Conservation (phyloP, 2,888 invertebrate genomes). For the Enchytraeus crypticus region DNA sequence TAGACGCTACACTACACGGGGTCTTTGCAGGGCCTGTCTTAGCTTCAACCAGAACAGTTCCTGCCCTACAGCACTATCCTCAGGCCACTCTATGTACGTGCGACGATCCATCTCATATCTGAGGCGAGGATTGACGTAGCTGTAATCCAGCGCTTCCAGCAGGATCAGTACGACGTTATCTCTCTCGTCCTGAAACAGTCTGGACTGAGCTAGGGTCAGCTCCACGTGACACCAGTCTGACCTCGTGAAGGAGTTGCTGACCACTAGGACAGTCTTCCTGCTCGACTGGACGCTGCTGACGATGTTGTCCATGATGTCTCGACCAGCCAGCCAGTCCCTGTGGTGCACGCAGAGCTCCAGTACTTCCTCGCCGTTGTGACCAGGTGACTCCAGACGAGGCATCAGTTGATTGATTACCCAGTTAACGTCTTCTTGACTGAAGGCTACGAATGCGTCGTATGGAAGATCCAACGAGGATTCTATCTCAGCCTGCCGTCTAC, state of each 20-base stretch:
- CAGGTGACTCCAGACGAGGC: conserved; percentile 56
- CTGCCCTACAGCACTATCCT: neutral
- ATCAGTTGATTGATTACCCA: conserved; percentile 61
- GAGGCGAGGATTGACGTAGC: conserved; percentile 57
- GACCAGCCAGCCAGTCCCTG: conserved; percentile 64
- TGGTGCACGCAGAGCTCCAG: conserved; percentile 63
- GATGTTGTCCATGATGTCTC: conserved; percentile 64
- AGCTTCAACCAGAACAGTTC: conserved; percentile 6
- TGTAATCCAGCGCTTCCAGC: conserved; percentile 1
- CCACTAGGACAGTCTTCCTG: conserved; percentile 57
- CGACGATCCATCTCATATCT: conserved; percentile 28
- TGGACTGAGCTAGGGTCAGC: conserved; percentile 51
- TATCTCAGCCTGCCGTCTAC: neutral
- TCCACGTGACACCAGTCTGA: conserved; percentile 69
- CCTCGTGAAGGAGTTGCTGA: conserved; percentile 59
- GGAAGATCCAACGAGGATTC: conserved; percentile 31
- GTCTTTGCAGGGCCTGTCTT: neutral
- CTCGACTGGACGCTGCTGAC: conserved; percentile 63
- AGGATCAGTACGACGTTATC: conserved; percentile 1
- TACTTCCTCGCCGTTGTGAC: conserved; percentile 5
- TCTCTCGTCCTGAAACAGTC: conserved; percentile 3
- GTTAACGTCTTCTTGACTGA: conserved; percentile 58
- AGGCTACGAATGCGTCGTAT: conserved; percentile 65
- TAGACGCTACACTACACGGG: no score
- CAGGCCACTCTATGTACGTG: conserved; percentile 14